A percentile compares a stretch with the other conserved stretches of the same genome.
Evolutionary conservation across 2,797 vertebrate species (phyloP).

Genomic region (Amniataba percoides): DNA sequence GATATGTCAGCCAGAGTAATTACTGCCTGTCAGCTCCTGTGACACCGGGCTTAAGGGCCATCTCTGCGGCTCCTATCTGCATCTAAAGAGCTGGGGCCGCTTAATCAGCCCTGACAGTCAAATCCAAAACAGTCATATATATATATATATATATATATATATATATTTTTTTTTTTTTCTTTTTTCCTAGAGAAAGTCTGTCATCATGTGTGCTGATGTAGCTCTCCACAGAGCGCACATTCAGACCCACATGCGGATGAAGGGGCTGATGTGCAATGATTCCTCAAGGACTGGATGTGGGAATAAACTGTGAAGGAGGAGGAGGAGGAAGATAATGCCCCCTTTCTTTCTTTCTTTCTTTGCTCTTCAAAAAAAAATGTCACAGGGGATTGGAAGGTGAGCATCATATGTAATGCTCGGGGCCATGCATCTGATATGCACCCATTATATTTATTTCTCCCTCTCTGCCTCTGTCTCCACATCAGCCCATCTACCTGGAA

Average conservation of each 20-base stretch:
- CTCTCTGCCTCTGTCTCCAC: conserved; percentile 44
- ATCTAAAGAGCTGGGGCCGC: conserved; percentile 42
- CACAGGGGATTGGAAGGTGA: conserved; percentile 47
- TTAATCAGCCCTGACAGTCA: conserved; percentile 70
- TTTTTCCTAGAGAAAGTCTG: conserved; percentile 28
- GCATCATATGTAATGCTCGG: conserved; percentile 78
- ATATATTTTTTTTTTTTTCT: too few relatives aligned
- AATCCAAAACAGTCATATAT: conserved; percentile 55
- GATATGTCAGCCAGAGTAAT: conserved; percentile 77
- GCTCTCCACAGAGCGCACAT: conserved; percentile 16
- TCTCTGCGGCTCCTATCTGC: conserved; percentile 60
- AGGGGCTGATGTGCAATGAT: background rate
- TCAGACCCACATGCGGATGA: conserved; percentile 7
- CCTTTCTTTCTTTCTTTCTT: conserved; percentile 6
- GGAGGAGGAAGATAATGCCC: background rate
- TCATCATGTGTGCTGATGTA: conserved; percentile 35
- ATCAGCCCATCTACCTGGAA: conserved; percentile 81
- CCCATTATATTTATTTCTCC: conserved; percentile 75
- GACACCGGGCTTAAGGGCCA: conserved; percentile 75
- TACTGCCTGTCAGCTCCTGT: conserved; percentile 72
- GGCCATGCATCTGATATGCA: conserved; percentile 70
- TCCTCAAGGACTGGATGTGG: background rate
- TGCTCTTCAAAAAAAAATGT: conserved; percentile 16
- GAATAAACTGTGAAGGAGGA: background rate
- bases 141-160: too few relatives aligned